phyloP scores from a whole-genome alignment of 2,797 vertebrate genomes.

The Aldrovandia affinis region DNA sequence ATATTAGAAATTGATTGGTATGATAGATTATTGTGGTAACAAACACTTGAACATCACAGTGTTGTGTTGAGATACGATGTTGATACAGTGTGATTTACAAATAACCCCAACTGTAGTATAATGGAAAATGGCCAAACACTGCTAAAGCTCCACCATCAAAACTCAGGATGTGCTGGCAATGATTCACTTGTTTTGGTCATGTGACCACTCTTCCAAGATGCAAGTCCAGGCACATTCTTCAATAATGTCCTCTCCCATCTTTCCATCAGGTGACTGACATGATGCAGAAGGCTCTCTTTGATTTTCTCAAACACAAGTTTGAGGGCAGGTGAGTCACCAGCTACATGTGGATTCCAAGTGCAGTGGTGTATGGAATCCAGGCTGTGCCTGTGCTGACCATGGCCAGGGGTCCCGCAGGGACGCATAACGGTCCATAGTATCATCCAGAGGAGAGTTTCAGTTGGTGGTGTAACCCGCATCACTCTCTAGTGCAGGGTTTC shows the following conservation, averaged over 20 bases:
- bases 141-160: not conserved
- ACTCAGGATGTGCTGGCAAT: not conserved
- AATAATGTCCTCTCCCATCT: slow-evolving; percentile 21
- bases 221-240: not conserved
- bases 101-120: not conserved
- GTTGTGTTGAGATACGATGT: not conserved
- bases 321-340: slow-evolving; percentile 90
- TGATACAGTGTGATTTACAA: not conserved
- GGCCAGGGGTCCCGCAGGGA: too few relatives aligned
- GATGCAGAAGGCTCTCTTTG: slow-evolving; percentile 99
- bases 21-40: not conserved
- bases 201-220: not conserved
- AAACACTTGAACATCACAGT: not conserved
- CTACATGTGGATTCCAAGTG: too few relatives aligned
- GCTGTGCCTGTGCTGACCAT: too few relatives aligned
- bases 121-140: too few relatives aligned
- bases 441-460: too few relatives aligned
- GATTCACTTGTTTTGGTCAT: not conserved
- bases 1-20: not conserved
- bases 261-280: slow-evolving; percentile 93
- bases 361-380: too few relatives aligned
- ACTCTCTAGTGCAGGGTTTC: too few relatives aligned
- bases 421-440: too few relatives aligned
- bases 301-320: slow-evolving; percentile 99
- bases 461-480: too few relatives aligned